Percentiles rank a stretch among this genome's conserved stretches.
These are phyloP conservation scores for Hirtodrosophila cameraria DNA, from an alignment of 2,888 invertebrate species.

Conservation along the genomic window DNA sequence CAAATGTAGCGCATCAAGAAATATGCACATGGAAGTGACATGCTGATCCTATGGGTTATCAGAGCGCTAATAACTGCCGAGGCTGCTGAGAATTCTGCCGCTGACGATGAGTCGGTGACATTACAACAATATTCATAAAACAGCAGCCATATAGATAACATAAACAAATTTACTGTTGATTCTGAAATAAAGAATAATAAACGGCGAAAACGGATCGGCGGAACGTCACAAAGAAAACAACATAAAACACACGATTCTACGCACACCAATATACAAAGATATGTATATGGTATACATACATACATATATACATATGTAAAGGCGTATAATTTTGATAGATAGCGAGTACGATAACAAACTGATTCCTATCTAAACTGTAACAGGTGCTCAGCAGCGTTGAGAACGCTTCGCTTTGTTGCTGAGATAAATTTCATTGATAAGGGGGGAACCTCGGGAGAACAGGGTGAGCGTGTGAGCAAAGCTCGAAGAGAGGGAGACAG, in stretches of 20 bases:
- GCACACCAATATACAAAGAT: slow-evolving; percentile 11
- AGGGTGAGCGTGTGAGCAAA: slow-evolving; percentile 53
- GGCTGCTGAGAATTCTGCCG: slow-evolving; percentile 12
- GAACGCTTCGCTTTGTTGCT: slow-evolving; percentile 38
- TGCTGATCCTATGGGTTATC: slow-evolving; percentile 50
- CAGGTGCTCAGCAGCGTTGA: slow-evolving; percentile 75
- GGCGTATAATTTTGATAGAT: slow-evolving; percentile 45
- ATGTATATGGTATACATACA: slow-evolving; percentile 10
- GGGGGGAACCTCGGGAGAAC: slow-evolving; percentile 39
- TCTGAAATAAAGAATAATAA: slow-evolving; percentile 12
- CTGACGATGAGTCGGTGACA: slow-evolving; percentile 4
- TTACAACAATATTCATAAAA: slow-evolving; percentile 25
- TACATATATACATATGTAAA: slow-evolving; percentile 10
- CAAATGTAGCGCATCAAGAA: slow-evolving; percentile 12
- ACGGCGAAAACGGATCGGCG: slow-evolving; percentile 14
- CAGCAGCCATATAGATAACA: slow-evolving; percentile 39
- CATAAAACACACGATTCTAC: slow-evolving; percentile 19
- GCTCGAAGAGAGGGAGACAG: slow-evolving; percentile 49
- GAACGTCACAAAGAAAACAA: slow-evolving; percentile 25
- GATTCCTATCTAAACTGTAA: slow-evolving; percentile 80
- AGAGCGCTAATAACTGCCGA: slow-evolving; percentile 5
- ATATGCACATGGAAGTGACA: slow-evolving; percentile 5
- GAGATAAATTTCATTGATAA: slow-evolving; percentile 77
- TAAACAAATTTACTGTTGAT: slow-evolving; percentile 18
- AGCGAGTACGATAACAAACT: slow-evolving; percentile 69